Base-by-base conservation (phyloP, 1,140 invertebrate species). In the Thaumatotibia leucotreta region DNA sequence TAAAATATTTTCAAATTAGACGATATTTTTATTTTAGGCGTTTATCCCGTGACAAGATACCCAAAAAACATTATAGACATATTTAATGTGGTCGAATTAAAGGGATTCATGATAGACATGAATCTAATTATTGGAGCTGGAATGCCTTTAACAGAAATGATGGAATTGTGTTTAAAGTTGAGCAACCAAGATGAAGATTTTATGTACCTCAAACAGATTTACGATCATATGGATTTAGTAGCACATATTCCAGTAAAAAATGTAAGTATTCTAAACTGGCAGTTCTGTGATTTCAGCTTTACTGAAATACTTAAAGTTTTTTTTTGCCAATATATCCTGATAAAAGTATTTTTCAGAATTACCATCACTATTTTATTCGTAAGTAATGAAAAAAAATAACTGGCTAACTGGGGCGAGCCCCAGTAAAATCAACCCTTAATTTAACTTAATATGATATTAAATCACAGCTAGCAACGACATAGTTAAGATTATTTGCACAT, bases 221-320 rank as follows among this genome's bases (percentile, higher is more conserved):
- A 91, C 75, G 74, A 89, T 33, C 92, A 93, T 72, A 92, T 96
- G 64, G 94, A 95, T 84, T 84, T 95, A 54, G 93, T 96, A 54
- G 95, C 95, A 2, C 95, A 94, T 86, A 91, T 95, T 10, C 93
- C 95, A 10, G 93, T 96, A 4, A 86, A 95, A 77, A 96, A 96
- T 88, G 94, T 95, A 83, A 92, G 86, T 80, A 33, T 33, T 4
- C 6, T 4, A 2, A 29, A 4, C 27, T 4, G 6, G 2, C 27
- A 29, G 27, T 29, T 6, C 6, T 29, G 2, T 29, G n/a, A n/a
- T n/a, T n/a, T n/a, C n/a, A n/a, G n/a, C n/a, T n/a, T n/a, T n/a
- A n/a, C n/a, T n/a, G n/a, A n/a, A n/a, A n/a, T n/a, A n/a, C n/a
- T n/a, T n/a, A n/a, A n/a, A n/a, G n/a, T n/a, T n/a, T n/a, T n/a